Evolutionary conservation across 2,797 vertebrate genomes (phyloP).

Genomic region (Typhlichthys eigenmanni): DNA sequence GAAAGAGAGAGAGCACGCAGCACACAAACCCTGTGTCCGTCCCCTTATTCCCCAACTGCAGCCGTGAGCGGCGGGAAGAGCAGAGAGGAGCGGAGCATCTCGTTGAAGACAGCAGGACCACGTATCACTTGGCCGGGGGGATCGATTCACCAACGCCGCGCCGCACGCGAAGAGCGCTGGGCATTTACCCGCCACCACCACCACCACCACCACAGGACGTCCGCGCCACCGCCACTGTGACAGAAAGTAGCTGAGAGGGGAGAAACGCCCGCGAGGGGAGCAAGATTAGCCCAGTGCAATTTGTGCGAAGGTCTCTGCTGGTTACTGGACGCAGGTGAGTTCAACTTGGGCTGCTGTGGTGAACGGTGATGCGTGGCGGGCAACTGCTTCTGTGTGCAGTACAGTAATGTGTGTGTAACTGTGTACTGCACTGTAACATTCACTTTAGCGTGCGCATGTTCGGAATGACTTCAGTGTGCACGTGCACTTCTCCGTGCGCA

Average conservation of each 20-base stretch:
- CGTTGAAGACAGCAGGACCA: conserved; percentile 66
- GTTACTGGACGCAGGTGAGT: conserved; percentile 75
- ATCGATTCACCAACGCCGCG: conserved; percentile 59
- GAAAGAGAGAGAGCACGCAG: conserved; percentile 43
- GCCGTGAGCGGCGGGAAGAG: conserved; percentile 67
- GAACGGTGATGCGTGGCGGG: conserved; percentile 1
- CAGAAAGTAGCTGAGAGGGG: conserved; percentile 32
- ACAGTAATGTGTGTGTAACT: too few species aligned
- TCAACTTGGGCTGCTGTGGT: conserved; percentile 46
- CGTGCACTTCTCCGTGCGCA: conserved; percentile 17
- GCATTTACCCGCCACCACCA: not conserved
- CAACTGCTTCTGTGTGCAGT: conserved; percentile 25
- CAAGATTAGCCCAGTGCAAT: conserved; percentile 45
- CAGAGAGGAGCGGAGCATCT: conserved; percentile 55
- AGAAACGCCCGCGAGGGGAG: conserved; percentile 13
- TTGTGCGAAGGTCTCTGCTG: conserved; percentile 43
- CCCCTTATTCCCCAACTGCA: conserved; percentile 71
- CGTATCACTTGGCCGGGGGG: conserved; percentile 60
- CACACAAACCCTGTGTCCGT: conserved; percentile 61
- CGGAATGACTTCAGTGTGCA: conserved; percentile 4
- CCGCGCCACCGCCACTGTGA: conserved; percentile 33
- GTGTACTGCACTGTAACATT: not conserved
- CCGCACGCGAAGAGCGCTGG: conserved; percentile 53
- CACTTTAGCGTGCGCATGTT: conserved; percentile 15
- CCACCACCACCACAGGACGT: conserved; percentile 40